Evolutionary conservation across 2,113 vertebrate genomes (phyloP).

Genomic region (Leptobrachium leishanense): DNA sequence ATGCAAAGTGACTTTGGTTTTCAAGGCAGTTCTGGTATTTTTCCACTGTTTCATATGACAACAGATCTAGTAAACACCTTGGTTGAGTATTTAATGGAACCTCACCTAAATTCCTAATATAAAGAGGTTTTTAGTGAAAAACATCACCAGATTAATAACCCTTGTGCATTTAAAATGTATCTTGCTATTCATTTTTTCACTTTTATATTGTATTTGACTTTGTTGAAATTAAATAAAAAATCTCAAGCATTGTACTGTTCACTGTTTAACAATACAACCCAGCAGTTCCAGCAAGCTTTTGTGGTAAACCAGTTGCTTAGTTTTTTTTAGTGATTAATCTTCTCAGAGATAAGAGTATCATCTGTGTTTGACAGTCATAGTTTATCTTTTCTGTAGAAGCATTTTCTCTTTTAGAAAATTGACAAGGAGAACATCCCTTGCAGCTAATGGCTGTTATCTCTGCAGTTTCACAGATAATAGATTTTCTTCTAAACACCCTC

Average conservation of each 20-base stretch:
- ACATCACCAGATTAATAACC: no score
- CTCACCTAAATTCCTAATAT: no score
- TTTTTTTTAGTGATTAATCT: conserved; percentile 50
- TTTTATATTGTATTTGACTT: neutral
- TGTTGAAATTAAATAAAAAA: conserved; percentile 39
- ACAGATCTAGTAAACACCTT: no score
- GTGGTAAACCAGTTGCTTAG: conserved; percentile 33
- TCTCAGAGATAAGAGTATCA: conserved; percentile 51
- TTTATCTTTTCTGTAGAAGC: conserved; percentile 62
- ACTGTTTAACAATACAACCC: conserved; percentile 34
- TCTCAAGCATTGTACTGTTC: conserved; percentile 11
- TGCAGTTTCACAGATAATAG: conserved; percentile 61
- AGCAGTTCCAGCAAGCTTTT: conserved; percentile 31
- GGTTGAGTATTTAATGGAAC: no score
- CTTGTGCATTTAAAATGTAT: no score
- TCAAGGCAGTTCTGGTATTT: no score
- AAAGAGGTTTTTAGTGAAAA: no score
- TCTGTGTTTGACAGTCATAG: conserved; percentile 54
- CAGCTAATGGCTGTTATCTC: conserved; percentile 61
- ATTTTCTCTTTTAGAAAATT: conserved; percentile 61
- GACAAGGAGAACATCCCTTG: conserved; percentile 54
- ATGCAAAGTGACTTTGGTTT: no score
- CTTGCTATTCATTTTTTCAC: no score
- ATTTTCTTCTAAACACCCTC: conserved; percentile 63
- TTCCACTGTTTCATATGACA: no score